These are phyloP conservation scores for Caenorhabditis briggsae DNA, from an alignment of 1,140 invertebrate genomes.

Conservation along the genomic window DNA sequence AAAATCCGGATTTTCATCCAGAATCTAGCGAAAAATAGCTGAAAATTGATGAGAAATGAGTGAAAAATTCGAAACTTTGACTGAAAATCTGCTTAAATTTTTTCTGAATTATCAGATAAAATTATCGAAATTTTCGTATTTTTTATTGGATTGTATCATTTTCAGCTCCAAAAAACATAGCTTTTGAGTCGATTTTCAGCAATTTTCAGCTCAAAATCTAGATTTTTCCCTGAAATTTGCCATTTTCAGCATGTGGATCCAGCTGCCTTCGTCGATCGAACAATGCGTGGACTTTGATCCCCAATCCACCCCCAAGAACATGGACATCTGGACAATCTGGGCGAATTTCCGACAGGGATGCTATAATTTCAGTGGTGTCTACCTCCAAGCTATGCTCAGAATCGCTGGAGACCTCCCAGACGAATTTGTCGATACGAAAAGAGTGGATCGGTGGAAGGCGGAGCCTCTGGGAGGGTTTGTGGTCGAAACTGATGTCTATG, in stretches of 20 bases:
- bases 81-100: too few species aligned
- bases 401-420: constrained; percentile 65
- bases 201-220: too few species aligned
- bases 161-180: too few species aligned
- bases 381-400: constrained; percentile 13
- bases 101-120: too few species aligned
- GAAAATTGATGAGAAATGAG: too few species aligned
- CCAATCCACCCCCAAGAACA: neutral
- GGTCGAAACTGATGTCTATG: constrained; percentile 44
- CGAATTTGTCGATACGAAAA: constrained; percentile 65
- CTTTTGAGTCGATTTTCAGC: too few species aligned
- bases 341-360: constrained; percentile 63
- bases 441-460: constrained; percentile 68
- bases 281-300: neutral
- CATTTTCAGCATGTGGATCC: constrained; percentile 70
- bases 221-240: neutral
- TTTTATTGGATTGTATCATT: too few species aligned
- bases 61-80: too few species aligned
- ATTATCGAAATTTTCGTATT: too few species aligned
- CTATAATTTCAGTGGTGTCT: constrained; percentile 53
- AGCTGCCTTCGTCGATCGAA: constrained; percentile 66
- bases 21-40: too few species aligned
- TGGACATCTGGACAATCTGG: constrained; percentile 72
- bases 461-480: constrained; percentile 69
- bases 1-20: too few species aligned